Evolutionary conservation across 1,140 invertebrate species (phyloP).

Genomic region (Capitella teleta): DNA sequence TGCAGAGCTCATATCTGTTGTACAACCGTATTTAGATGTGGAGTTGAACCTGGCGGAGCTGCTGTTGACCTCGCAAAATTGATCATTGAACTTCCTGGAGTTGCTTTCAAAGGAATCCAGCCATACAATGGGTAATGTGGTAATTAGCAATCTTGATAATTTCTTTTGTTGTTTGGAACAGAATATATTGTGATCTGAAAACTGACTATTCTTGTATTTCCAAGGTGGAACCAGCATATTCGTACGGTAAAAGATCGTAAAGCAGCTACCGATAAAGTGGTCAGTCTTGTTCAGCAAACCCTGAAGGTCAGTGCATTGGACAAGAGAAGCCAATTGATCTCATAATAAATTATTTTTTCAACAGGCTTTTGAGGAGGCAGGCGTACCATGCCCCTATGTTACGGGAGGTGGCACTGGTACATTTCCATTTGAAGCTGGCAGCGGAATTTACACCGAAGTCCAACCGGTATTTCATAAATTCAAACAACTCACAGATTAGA

Average conservation of each 20-base stretch:
- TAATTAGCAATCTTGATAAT: not conserved
- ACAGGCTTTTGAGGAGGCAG: slow-evolving; percentile 15
- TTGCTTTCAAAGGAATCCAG: slow-evolving; percentile 18
- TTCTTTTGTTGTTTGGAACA: not conserved
- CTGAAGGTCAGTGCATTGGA: no score
- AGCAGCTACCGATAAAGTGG: no score
- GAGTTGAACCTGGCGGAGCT: slow-evolving; percentile 14
- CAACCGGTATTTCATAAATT: slow-evolving; percentile 21
- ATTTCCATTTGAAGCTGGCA: slow-evolving; percentile 17
- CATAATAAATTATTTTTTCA: not conserved
- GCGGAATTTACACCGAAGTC: slow-evolving; percentile 19
- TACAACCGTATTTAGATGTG: slow-evolving; percentile 13
- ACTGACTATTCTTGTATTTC: not conserved
- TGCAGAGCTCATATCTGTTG: not conserved
- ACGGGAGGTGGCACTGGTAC: slow-evolving; percentile 20
- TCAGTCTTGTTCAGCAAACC: no score
- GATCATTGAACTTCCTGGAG: slow-evolving; percentile 9
- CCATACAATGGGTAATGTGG: slow-evolving; percentile 17
- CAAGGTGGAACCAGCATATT: no score
- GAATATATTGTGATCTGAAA: not conserved
- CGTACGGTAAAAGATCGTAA: no score
- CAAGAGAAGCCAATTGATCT: no score
- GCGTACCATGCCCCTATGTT: slow-evolving; percentile 16
- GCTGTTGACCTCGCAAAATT: slow-evolving; percentile 13
- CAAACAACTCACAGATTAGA: no score